These are phyloP conservation scores for Nannoperca obscura DNA, from an alignment of 2,797 vertebrate species.

Conservation along the genomic window DNA sequence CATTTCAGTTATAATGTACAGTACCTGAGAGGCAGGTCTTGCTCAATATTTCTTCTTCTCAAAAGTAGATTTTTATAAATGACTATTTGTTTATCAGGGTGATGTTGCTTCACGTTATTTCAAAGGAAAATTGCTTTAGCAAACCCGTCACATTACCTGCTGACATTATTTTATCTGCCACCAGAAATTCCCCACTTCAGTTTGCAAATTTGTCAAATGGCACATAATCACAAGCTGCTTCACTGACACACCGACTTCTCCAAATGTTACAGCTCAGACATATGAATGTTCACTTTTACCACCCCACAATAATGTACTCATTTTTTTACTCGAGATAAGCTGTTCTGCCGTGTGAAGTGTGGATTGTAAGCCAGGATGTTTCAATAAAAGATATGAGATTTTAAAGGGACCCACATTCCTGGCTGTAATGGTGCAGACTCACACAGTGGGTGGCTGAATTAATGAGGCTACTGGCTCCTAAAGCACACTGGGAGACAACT, in stretches of 20 bases:
- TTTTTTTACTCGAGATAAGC: constrained; percentile 22
- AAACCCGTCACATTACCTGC: background rate
- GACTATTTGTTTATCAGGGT: background rate
- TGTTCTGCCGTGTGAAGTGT: constrained; percentile 19
- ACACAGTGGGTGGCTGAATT: constrained; percentile 74
- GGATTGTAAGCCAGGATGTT: constrained; percentile 28
- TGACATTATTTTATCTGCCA: background rate
- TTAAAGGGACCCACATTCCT: constrained; percentile 31
- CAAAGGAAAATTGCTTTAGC: background rate
- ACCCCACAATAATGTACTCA: background rate
- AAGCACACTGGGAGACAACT: constrained; percentile 39
- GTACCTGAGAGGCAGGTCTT: background rate
- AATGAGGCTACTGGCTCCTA: constrained; percentile 69
- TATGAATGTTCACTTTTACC: constrained; percentile 9
- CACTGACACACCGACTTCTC: background rate
- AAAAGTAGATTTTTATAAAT: background rate
- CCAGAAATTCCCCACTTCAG: background rate
- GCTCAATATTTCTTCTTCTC: background rate
- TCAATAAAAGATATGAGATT: constrained; percentile 54
- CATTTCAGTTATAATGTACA: background rate
- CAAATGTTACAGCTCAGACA: background rate
- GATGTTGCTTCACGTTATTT: background rate
- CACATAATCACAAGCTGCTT: background rate
- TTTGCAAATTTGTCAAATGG: constrained; percentile 5
- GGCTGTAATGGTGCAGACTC: constrained; percentile 30